Base-by-base conservation (phyloP, 1,140 invertebrate genomes). In the Calephelis nemesis region DNA sequence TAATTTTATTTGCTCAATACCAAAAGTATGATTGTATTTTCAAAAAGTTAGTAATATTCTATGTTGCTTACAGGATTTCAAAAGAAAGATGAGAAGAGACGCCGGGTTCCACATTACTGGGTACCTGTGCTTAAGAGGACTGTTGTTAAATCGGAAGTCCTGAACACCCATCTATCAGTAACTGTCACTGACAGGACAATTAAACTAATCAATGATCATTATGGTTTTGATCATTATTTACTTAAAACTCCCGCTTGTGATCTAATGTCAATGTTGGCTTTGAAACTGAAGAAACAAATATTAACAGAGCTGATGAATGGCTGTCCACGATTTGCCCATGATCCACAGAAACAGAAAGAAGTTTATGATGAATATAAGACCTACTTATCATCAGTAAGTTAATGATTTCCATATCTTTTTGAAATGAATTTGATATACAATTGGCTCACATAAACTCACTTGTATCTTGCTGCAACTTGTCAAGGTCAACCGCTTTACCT, bases 201-300 rank as follows among this genome's bases (percentile, higher is more conserved):
- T 40, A 90, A 94, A 76, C 92, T 98, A 62, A 98, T 99, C 71
- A 96, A 99, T 92, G 94, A 98, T 70, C 93, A 96, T 80, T 96
- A 96, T 93, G 98, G 99, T 39, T 97, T 99, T 78, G 99, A 99
- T 93, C 94, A 96, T 88, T 99, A 99, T 92, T 92, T 99, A 74
- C 92, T 99, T 5, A 96, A 98, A 95, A 98, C 97, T 60, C 94
- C 94, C 71, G 97, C 98, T 10, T 97, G 96, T 88, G 97, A 99
- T 92, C 91, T 99, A 40, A 95, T 95, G 76, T 98, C 97, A 6
- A 81, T 94, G 70, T 87, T 99, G 69, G 97, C 96, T 5, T 90
- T 98, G 64, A 95, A 94, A 81, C 78, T 99, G 10, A 98, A 98
- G 86, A 93, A 96, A 73, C 93, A 97, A 89, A 96, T 99, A 81